Conservation (phyloP, 2,888 invertebrate genomes). For the Eupithecia vulgata region DNA sequence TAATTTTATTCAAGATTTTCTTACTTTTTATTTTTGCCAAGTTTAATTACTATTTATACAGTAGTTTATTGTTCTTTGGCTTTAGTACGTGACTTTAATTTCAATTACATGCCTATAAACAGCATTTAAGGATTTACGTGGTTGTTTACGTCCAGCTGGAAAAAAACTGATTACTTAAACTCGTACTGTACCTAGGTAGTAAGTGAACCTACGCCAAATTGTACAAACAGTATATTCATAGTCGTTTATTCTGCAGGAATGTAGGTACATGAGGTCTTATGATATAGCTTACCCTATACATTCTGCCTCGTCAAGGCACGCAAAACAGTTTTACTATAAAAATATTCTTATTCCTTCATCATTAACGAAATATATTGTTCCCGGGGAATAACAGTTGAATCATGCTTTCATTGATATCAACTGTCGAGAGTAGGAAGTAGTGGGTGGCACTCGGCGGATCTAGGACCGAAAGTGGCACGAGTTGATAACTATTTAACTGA, state of each 20-base stretch:
- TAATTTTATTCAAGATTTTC: neutral
- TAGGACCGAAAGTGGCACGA: slow-evolving; percentile 42
- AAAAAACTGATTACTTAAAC: too few species aligned
- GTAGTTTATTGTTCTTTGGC: neutral
- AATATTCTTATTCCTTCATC: neutral
- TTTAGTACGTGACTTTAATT: neutral
- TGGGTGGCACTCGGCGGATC: slow-evolving; percentile 40
- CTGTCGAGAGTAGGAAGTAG: slow-evolving; percentile 43
- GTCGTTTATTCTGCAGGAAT: too few species aligned
- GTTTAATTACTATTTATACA: neutral
- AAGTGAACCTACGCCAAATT: too few species aligned
- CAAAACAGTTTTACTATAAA: too few species aligned
- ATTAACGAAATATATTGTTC: slow-evolving; percentile 4
- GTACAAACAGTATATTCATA: too few species aligned
- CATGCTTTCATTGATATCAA: slow-evolving; percentile 42
- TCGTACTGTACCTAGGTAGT: too few species aligned
- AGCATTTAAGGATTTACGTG: too few species aligned
- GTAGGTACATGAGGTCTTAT: too few species aligned
- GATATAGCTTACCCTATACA: too few species aligned
- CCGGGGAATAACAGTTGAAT: slow-evolving; percentile 9
- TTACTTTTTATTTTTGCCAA: neutral
- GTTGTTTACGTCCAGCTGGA: too few species aligned
- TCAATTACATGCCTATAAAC: too few species aligned
- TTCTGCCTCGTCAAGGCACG: too few species aligned
- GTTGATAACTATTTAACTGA: slow-evolving; percentile 42